Conservation (phyloP, 2,797 vertebrate species). For the Chelidonichthys spinosus region DNA sequence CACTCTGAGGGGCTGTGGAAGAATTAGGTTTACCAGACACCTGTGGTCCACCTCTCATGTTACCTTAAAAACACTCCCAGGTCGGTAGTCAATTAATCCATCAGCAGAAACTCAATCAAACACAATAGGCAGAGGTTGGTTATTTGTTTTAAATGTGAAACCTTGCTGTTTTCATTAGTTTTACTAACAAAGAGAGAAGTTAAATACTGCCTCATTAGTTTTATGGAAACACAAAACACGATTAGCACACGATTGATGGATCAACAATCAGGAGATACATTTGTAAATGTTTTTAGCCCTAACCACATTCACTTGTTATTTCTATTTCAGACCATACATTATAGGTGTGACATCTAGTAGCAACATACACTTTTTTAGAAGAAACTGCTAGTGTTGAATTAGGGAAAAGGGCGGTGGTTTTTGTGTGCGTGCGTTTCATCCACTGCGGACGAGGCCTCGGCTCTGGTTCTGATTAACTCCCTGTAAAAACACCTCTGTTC, state of each 20-base stretch:
- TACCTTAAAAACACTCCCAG: not conserved
- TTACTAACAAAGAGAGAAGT: not conserved
- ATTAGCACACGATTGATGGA: not conserved
- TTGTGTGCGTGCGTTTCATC: conserved; percentile 33
- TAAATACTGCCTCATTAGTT: not conserved
- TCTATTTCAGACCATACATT: not conserved
- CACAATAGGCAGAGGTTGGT: too few species aligned
- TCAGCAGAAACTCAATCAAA: not conserved
- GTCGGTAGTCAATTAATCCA: not conserved
- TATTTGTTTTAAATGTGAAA: not conserved
- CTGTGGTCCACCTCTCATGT: not conserved
- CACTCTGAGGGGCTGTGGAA: not conserved
- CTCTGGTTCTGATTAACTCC: conserved; percentile 81
- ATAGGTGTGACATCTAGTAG: not conserved
- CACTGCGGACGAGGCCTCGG: conserved; percentile 58
- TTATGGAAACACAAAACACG: not conserved
- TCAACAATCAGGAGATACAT: not conserved
- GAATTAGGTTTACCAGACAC: not conserved
- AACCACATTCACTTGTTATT: not conserved
- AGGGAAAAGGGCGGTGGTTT: conserved; percentile 6
- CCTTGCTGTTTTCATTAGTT: not conserved
- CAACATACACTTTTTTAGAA: not conserved
- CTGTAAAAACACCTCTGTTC: conserved; percentile 79
- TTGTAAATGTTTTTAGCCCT: not conserved
- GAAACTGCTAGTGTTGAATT: conserved; percentile 8